Percentiles rank a stretch among this genome's conserved stretches.
Conservation (phyloP, 1,140 invertebrate species). For the Triops cancriformis region DNA sequence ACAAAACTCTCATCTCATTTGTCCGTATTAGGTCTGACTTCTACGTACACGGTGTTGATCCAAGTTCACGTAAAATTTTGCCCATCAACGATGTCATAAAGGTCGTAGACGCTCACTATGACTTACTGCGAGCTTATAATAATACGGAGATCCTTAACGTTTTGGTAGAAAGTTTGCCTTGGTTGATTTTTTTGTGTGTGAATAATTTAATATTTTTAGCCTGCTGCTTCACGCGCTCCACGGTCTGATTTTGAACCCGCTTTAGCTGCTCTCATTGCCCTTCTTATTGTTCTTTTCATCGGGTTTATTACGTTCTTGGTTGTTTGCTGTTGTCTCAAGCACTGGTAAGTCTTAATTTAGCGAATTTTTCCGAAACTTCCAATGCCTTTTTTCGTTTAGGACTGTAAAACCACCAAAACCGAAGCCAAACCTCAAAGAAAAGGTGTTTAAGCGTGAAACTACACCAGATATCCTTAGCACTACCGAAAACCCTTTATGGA, state of each 20-base stretch:
- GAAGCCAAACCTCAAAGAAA: slow-evolving; percentile 60
- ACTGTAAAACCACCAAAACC: slow-evolving; percentile 56
- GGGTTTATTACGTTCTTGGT: slow-evolving; percentile 78
- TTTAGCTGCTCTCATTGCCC: slow-evolving; percentile 70
- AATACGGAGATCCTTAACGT: slow-evolving; percentile 74
- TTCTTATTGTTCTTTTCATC: slow-evolving; percentile 74
- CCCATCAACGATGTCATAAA: slow-evolving; percentile 70
- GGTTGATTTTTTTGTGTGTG: slow-evolving; percentile 9
- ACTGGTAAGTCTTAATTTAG: slow-evolving; percentile 50
- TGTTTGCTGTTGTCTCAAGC: slow-evolving; percentile 77
- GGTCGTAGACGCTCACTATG: slow-evolving; percentile 74
- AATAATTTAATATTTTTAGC: slow-evolving; percentile 10
- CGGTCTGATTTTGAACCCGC: slow-evolving; percentile 64
- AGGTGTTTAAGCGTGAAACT: slow-evolving; percentile 69
- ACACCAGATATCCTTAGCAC: slow-evolving; percentile 68
- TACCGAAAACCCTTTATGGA: slow-evolving; percentile 87
- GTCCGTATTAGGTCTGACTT: slow-evolving; percentile 64
- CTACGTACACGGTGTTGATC: slow-evolving; percentile 75
- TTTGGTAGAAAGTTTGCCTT: slow-evolving; percentile 44
- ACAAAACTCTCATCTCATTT: slow-evolving; percentile 11
- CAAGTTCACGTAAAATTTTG: slow-evolving; percentile 59
- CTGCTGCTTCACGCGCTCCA: slow-evolving; percentile 29
- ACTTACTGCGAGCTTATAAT: slow-evolving; percentile 66
- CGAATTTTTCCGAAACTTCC: slow-evolving; percentile 25
- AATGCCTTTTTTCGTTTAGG: slow-evolving; percentile 38